phyloP scores from a whole-genome alignment of 1,140 invertebrate species.

The Frieseomelitta varia region DNA sequence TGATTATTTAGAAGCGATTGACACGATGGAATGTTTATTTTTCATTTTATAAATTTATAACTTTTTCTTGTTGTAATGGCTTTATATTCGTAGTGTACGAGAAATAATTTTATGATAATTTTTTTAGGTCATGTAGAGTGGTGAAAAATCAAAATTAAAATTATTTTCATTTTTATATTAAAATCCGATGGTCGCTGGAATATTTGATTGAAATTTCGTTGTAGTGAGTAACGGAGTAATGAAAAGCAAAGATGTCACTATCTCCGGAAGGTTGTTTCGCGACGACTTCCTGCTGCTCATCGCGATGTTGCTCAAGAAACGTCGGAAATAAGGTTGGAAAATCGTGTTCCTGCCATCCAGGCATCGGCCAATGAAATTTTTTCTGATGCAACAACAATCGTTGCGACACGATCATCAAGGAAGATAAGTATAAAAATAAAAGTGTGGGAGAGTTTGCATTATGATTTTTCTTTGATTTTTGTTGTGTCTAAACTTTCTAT shows the following conservation, averaged over 20 bases:
- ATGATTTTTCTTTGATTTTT: conserved; percentile 12
- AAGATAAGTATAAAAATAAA: conserved; percentile 9
- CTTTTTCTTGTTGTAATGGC: no score
- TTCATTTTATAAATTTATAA: no score
- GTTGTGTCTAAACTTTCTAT: conserved; percentile 8
- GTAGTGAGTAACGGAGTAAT: neutral
- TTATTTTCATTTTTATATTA: neutral
- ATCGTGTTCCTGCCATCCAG: neutral
- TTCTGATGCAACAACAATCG: conserved; percentile 24
- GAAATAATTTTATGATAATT: neutral
- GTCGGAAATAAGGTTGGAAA: conserved; percentile 39
- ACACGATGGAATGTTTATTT: no score
- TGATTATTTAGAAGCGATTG: neutral
- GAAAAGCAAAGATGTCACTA: neutral
- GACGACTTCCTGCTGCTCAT: conserved; percentile 30
- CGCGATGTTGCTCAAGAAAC: conserved; percentile 26
- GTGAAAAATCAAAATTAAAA: no score
- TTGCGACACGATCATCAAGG: conserved; percentile 20
- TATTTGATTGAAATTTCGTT: neutral
- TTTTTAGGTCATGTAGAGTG: no score
- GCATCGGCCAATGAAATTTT: conserved; percentile 31
- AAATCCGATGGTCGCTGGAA: neutral
- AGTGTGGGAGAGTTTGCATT: conserved; percentile 1
- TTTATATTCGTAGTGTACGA: no score
- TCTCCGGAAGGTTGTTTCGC: neutral